Conservation (phyloP, 2,797 vertebrate genomes). For the Benthosema pterotum region DNA sequence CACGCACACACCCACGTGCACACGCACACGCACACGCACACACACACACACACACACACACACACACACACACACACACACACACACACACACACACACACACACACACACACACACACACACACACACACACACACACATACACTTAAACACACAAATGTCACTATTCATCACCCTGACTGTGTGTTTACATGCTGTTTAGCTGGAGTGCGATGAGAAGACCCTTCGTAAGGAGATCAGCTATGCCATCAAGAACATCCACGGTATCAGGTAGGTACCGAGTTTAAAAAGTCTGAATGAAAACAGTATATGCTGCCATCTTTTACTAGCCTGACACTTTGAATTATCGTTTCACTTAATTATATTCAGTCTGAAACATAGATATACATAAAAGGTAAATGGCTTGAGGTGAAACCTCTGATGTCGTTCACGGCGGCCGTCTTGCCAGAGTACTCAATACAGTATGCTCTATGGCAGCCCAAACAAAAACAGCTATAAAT, state of each 20-base stretch:
- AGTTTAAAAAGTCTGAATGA: too few relatives aligned
- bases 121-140: constrained; percentile 7
- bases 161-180: background rate
- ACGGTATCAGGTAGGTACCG: constrained; percentile 90
- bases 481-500: too few relatives aligned
- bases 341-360: too few relatives aligned
- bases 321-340: too few relatives aligned
- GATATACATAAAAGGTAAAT: too few relatives aligned
- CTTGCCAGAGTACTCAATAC: too few relatives aligned
- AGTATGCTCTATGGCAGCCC: too few relatives aligned
- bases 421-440: too few relatives aligned
- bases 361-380: too few relatives aligned
- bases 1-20: constrained; percentile 5
- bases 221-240: constrained; percentile 94
- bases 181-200: constrained; percentile 25
- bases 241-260: constrained; percentile 98
- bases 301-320: too few relatives aligned
- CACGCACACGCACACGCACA: constrained; percentile 5
- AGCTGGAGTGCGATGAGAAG: constrained; percentile 97
- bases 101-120: constrained; percentile 8
- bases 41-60: background rate
- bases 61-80: constrained; percentile 5
- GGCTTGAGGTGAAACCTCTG: too few relatives aligned
- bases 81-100: background rate
- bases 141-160: background rate